Conservation (phyloP, 2,888 invertebrate genomes). For the Eremobia ochroleuca region DNA sequence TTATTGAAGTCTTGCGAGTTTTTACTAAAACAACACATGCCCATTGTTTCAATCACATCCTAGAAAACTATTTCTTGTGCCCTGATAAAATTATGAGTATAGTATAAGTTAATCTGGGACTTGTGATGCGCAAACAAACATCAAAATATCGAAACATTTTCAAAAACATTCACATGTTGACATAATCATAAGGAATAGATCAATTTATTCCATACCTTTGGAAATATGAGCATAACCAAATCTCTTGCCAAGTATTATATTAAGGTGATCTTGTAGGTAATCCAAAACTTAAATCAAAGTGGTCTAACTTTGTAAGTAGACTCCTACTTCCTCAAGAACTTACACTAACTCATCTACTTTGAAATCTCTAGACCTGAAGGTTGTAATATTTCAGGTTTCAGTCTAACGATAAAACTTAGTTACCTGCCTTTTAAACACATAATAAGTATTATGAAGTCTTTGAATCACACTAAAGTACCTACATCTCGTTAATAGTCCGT, state of each 20-base stretch:
- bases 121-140: too few species aligned
- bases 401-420: constrained; percentile 31
- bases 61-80: background rate
- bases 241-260: background rate
- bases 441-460: constrained; percentile 44
- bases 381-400: constrained; percentile 40
- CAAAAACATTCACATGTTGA: too few species aligned
- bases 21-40: background rate
- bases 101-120: too few species aligned
- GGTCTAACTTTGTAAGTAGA: background rate
- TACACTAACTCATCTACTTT: constrained; percentile 30
- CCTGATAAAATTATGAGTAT: too few species aligned
- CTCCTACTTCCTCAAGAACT: background rate
- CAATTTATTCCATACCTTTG: background rate
- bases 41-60: background rate
- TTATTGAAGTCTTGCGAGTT: constrained; percentile 16
- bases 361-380: constrained; percentile 29
- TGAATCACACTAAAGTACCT: background rate
- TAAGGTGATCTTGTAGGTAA: background rate
- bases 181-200: background rate
- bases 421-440: constrained; percentile 26
- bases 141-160: too few species aligned
- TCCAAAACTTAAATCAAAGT: constrained; percentile 1
- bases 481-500: background rate
- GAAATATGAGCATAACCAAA: background rate